phyloP scores from a whole-genome alignment of 2,113 vertebrate genomes.

The Callaeas wilsoni region DNA sequence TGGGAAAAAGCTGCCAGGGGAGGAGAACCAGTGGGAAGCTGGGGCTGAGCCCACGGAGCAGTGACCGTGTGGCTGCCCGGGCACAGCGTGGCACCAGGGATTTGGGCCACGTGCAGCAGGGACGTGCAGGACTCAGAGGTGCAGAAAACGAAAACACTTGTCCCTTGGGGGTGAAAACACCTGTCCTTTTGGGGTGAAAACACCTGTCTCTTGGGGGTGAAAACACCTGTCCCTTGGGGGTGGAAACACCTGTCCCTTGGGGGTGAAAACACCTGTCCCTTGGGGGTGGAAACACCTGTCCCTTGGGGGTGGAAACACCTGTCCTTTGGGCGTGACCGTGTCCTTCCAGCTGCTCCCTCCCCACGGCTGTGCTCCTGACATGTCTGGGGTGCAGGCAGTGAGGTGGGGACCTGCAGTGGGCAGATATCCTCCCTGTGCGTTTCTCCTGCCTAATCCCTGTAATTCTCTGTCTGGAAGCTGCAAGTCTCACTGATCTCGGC shows the following conservation, averaged over 20 bases:
- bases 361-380: fast-evolving
- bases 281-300: background rate
- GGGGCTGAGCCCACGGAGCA: background rate
- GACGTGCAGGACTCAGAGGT: fast-evolving
- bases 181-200: no score
- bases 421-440: fast-evolving
- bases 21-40: background rate
- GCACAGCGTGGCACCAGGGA: background rate
- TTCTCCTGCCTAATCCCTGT: background rate
- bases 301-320: background rate
- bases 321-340: no score
- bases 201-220: no score
- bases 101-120: background rate
- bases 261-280: no score
- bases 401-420: background rate
- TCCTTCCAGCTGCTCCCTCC: background rate
- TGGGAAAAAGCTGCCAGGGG: background rate
- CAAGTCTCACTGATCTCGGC: background rate
- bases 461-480: background rate
- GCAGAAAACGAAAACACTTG: background rate
- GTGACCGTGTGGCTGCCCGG: fast-evolving
- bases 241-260: no score
- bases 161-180: no score
- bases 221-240: no score
- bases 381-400: background rate